Evolutionary conservation across 2,888 invertebrate species (phyloP).

Genomic region (Cryptocheilus praepositus): DNA sequence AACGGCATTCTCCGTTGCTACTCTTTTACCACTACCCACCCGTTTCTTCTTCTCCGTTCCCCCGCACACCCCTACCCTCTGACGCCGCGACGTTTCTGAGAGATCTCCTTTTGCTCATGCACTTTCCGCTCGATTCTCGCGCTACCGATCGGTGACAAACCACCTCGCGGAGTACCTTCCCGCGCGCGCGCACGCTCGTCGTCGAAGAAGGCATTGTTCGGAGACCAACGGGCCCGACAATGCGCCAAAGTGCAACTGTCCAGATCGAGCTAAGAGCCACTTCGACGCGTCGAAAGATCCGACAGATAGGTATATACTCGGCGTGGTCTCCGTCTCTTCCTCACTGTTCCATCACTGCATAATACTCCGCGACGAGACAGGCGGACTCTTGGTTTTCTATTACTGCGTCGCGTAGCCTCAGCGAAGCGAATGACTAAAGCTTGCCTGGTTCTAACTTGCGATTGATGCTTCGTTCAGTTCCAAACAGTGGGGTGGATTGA

Average conservation of each 20-base stretch:
- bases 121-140: constrained; percentile 27
- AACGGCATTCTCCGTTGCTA: constrained; percentile 54
- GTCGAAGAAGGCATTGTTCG: constrained; percentile 45
- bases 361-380: too few species aligned
- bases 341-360: too few species aligned
- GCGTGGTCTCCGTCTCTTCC: too few species aligned
- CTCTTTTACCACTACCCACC: constrained; percentile 49
- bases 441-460: too few species aligned
- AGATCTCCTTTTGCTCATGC: constrained; percentile 8
- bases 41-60: constrained; percentile 9
- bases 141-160: constrained; percentile 36
- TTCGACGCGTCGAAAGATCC: too few species aligned
- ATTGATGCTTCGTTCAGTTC: too few species aligned
- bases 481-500: too few species aligned
- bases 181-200: not conserved
- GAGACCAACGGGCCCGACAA: not conserved
- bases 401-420: too few species aligned
- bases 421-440: too few species aligned
- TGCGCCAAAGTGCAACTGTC: constrained; percentile 5
- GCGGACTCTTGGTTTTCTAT: too few species aligned
- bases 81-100: not conserved
- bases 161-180: constrained; percentile 28
- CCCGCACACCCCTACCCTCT: not conserved
- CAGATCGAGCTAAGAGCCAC: not conserved
- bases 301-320: too few species aligned